A percentile compares a stretch with the other conserved stretches of the same genome.
phyloP scores from a whole-genome alignment of 2,113 vertebrate genomes.

The Grammomys dolichurus region DNA sequence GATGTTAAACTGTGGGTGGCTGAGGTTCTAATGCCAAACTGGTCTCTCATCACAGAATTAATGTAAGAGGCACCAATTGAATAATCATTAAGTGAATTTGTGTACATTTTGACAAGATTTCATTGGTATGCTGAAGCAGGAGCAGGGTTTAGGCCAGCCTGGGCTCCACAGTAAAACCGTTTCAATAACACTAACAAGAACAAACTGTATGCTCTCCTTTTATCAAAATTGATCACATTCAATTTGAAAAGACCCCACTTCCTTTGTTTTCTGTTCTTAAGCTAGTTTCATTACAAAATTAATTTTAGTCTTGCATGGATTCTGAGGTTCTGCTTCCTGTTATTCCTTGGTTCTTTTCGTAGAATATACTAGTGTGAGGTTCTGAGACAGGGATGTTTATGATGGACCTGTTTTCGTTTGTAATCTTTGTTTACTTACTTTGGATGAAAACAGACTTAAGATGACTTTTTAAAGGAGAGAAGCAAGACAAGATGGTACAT shows the following conservation, averaged over 20 bases:
- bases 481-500: background rate
- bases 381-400: background rate
- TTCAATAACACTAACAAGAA: background rate
- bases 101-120: background rate
- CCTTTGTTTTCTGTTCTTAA: background rate
- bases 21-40: background rate
- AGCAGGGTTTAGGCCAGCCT: background rate
- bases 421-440: background rate
- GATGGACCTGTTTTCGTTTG: background rate
- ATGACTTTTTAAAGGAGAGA: background rate
- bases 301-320: background rate
- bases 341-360: background rate
- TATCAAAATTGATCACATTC: background rate
- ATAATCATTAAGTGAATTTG: background rate
- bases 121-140: background rate
- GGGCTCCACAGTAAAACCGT: background rate
- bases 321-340: background rate
- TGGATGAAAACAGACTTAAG: background rate
- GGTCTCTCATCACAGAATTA: background rate
- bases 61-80: background rate
- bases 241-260: constrained; percentile 12
- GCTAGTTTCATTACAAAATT: background rate
- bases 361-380: background rate
- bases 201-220: background rate
- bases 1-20: background rate